These are phyloP conservation scores for Nasonia oneida DNA, from an alignment of 2,888 invertebrate genomes.

Conservation along the genomic window DNA sequence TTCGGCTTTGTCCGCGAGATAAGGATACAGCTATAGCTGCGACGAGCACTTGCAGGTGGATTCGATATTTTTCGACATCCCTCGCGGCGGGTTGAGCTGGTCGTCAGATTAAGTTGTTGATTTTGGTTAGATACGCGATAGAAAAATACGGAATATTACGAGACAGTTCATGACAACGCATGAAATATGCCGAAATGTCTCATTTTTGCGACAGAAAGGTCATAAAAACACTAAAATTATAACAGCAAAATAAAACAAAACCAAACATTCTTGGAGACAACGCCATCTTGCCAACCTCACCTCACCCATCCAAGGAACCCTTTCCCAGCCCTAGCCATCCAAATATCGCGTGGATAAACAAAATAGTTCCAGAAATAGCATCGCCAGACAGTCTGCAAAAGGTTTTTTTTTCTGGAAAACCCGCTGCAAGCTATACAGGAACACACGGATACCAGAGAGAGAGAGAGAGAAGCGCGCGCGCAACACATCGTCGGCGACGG, in stretches of 20 bases:
- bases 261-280: neutral
- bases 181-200: no score
- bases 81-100: neutral
- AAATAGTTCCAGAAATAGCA: neutral
- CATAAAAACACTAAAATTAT: no score
- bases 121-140: neutral
- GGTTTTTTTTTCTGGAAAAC: neutral
- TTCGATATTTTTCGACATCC: neutral
- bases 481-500: slow-evolving; percentile 33
- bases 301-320: neutral
- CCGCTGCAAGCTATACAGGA: neutral
- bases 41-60: slow-evolving; percentile 29
- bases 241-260: neutral
- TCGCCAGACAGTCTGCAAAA: neutral
- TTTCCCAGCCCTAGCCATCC: neutral
- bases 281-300: neutral
- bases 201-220: no score
- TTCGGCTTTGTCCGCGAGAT: slow-evolving; percentile 37
- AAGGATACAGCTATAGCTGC: neutral
- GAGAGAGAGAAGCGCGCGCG: no score
- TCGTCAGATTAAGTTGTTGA: neutral
- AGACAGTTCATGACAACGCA: no score
- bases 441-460: neutral
- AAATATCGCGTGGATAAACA: slow-evolving; percentile 21
- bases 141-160: no score